phyloP scores from a whole-genome alignment of 2,113 vertebrate genomes.

The Cervus canadensis region DNA sequence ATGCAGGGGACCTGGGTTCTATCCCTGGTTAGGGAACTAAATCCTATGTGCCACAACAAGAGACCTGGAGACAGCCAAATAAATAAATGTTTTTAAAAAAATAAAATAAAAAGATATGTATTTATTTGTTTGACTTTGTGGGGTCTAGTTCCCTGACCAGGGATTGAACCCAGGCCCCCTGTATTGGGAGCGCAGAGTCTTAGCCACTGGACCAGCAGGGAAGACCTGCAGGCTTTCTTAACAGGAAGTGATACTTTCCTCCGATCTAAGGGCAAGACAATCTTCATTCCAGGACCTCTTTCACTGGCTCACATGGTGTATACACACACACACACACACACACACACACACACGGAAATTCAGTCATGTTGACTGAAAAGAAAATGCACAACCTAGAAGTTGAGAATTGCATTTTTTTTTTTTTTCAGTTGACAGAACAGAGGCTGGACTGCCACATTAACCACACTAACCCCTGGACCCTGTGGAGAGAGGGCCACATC shows the following conservation, averaged over 20 bases:
- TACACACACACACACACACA: not conserved
- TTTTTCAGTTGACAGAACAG: not conserved
- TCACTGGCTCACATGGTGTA: not conserved
- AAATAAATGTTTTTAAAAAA: too few species aligned
- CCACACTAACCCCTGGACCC: not conserved
- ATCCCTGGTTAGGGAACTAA: too few species aligned
- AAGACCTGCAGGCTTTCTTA: not conserved
- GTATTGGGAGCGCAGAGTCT: not conserved
- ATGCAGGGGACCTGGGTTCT: too few species aligned
- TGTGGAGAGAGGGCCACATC: not conserved
- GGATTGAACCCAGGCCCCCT: not conserved
- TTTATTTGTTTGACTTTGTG: not conserved
- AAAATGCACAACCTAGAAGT: not conserved
- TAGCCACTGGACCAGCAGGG: not conserved
- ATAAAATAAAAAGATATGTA: not conserved
- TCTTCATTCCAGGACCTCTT: not conserved
- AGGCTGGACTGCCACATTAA: not conserved
- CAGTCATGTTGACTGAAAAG: not conserved
- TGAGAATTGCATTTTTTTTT: not conserved
- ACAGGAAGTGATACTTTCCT: not conserved
- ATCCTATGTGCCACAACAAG: too few species aligned
- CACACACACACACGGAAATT: not conserved
- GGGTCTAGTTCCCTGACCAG: not conserved
- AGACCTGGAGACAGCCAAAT: too few species aligned
- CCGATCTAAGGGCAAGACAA: not conserved